These are phyloP conservation scores for Microcebus ravelobensis DNA, from an alignment of 2,113 vertebrate genomes.

Conservation along the genomic window DNA sequence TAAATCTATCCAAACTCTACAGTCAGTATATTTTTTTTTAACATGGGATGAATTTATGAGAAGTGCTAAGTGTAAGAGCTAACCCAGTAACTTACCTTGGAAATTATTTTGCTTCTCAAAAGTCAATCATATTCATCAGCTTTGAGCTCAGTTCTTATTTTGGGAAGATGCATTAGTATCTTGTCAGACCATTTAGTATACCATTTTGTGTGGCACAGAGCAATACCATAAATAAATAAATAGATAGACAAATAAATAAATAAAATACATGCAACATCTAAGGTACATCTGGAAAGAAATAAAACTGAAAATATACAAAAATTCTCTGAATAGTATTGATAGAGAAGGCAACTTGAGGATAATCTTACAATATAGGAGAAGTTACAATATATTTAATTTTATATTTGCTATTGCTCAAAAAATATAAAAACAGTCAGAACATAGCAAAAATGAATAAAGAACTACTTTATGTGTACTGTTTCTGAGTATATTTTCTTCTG, in stretches of 20 bases:
- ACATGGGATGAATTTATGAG: not conserved
- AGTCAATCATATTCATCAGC: not conserved
- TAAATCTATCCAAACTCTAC: not conserved
- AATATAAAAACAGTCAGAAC: not conserved
- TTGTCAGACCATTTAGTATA: not conserved
- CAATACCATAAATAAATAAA: not conserved
- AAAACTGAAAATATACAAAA: not conserved
- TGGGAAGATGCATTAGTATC: not conserved
- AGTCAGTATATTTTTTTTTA: slow-evolving; percentile 31
- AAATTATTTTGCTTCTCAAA: slow-evolving; percentile 38
- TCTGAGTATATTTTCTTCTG: not conserved
- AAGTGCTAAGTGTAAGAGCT: not conserved
- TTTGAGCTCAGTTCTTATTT: not conserved
- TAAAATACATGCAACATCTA: not conserved
- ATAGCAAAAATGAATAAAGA: not conserved
- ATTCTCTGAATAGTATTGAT: not conserved
- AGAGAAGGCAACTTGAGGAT: not conserved
- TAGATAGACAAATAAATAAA: not conserved
- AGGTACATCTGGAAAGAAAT: not conserved
- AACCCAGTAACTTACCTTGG: not conserved
- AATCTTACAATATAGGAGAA: not conserved
- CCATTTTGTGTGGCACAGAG: not conserved
- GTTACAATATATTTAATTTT: not conserved
- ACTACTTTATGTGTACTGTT: not conserved
- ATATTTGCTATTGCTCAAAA: not conserved